Evolutionary conservation across 2,888 invertebrate genomes (phyloP).

Genomic region (Plebejus melissa): DNA sequence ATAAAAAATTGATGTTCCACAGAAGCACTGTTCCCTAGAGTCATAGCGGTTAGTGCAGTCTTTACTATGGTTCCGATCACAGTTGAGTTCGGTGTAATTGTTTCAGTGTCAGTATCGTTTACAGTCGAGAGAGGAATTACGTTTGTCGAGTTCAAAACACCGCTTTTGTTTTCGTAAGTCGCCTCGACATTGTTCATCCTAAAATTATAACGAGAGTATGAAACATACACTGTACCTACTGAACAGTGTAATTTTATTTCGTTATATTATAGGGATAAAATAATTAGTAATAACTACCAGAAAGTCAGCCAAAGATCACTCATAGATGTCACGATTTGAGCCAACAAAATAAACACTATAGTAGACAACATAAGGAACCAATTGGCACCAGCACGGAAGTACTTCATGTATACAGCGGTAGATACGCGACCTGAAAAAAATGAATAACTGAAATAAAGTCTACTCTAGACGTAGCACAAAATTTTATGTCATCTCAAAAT

Average conservation of each 20-base stretch:
- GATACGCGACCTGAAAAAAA: conserved; percentile 68
- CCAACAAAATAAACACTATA: conserved; percentile 77
- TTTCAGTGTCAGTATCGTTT: background rate
- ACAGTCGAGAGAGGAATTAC: conserved; percentile 1
- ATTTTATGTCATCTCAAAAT: too few species aligned
- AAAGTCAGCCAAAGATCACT: conserved; percentile 88
- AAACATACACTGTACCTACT: background rate
- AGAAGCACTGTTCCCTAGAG: conserved; percentile 44
- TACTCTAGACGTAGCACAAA: too few species aligned
- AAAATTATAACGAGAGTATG: conserved; percentile 37
- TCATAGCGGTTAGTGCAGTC: conserved; percentile 51
- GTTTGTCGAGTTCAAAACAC: background rate
- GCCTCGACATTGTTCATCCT: conserved; percentile 69
- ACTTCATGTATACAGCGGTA: conserved; percentile 81
- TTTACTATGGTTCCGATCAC: conserved; percentile 54
- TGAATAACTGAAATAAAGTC: too few species aligned
- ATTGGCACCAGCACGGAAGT: conserved; percentile 84
- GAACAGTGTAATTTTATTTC: background rate
- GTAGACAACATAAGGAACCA: conserved; percentile 75
- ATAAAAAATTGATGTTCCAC: conserved; percentile 63
- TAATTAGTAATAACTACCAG: conserved; percentile 75
- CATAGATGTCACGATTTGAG: conserved; percentile 84
- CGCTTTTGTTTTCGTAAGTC: conserved; percentile 27
- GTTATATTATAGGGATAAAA: background rate
- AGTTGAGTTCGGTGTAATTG: conserved; percentile 44